Base-by-base conservation (phyloP, 1,140 invertebrate genomes). In the Mizuhopecten yessoensis region DNA sequence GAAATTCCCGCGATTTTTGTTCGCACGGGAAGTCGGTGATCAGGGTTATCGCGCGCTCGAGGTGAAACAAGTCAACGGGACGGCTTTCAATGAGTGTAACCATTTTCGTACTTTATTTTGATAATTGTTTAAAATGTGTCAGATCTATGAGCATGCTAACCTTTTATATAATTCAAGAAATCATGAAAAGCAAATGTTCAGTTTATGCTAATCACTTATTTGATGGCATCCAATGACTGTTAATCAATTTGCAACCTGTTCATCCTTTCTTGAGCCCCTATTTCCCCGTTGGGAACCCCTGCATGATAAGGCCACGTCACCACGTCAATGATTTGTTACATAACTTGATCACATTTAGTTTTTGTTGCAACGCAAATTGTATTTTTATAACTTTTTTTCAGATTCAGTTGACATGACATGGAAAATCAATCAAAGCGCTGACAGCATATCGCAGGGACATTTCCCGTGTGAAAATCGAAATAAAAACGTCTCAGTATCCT, bases 351-450 rank as follows among this genome's bases (percentile, higher is more conserved):
- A 75, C 57, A 29, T 75, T 75, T 75, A 75, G 57, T 75, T 75
- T 75, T 75, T 75, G 57, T 75, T 5, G n/a, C 57, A n/a, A 29
- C 57, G n/a, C 57, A 75, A 75, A 75, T 75, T 75, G 57, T 75
- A 29, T 75, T 75, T 75, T 75, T 75, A 75, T 75, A 75, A 75
- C 57, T 75, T 75, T 75, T n/a, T 75, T 75, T n/a, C 57, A 75
- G 57, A 75, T 75, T 29, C 57, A 75, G 57, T 75, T 75, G 57
- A 75, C 57, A 75, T 75, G 57, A 75, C 57, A 75, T n/a, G 57
- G 57, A 75, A 75, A 75, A 75, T 75, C 57, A 75, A 75, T 75
- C 57, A 75, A 75, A 75, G n/a, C 5, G n/a, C n/a, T 29, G n/a
- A 75, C 23, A 13, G 57, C 57, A n/a, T n/a, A 17, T 75, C 57